Base-by-base conservation (phyloP, 2,888 invertebrate genomes). In the Mayetiola destructor region DNA sequence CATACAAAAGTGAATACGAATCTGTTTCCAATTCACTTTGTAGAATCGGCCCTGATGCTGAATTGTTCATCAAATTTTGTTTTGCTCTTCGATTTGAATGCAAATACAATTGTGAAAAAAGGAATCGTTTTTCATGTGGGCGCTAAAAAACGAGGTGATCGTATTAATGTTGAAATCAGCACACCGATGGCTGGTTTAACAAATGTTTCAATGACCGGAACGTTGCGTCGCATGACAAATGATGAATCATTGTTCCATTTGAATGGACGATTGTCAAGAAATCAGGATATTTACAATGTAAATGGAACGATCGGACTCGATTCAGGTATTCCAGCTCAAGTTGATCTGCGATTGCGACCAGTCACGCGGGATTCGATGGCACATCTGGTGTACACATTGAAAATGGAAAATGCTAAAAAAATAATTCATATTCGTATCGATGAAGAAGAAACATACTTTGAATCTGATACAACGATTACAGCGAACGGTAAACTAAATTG, bases 381-480 rank as follows among this genome's bases (percentile, higher is more conserved):
- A 6, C 63, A 68, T 5, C 67, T 72, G 36, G 66, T 68, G 52
- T 59, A 70, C 63, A 66, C 67, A 59, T 64, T 72, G 2, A 65
- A 64, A 16, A 64, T 66, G 35, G 61, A 61, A 1, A 57, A 61
- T 16, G 21, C 10, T 2, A 14, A 27, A 27, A 48, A 48, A n/a
- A 48, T 3, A 3, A 3, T 48, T 10, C 5, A 48, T 9, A n/a
- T 48, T n/a, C 27, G 48, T n/a, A 27, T 48, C 6, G 23, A 14
- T 3, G 73, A 74, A 64, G 69, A 71, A 60, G 69, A 73, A 18
- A 72, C 70, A 61, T 74, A 72, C 68, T 73, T 73, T 56, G 71
- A 71, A 63, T 64, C 72, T 30, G 67, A 68, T 0, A 71, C 70
- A 1, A 70, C 72, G 27, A 72, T 73, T 59, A 68, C 68, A 20